Base-by-base conservation (phyloP, 2,888 invertebrate genomes). In the Gibbula magus region DNA sequence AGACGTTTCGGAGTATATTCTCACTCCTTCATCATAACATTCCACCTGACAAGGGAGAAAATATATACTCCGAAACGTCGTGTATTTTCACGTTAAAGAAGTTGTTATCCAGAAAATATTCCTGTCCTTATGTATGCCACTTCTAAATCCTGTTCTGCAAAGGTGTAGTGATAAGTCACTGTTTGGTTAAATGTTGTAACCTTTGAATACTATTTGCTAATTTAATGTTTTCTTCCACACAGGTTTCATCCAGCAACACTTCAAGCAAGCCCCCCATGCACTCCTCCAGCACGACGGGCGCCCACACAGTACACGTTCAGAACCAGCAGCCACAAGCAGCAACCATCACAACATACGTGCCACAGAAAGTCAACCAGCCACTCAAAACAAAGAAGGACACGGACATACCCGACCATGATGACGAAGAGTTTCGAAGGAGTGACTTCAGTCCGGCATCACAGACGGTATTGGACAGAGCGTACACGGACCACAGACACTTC, bases 401-500 rank as follows among this genome's bases (percentile, higher is more conserved):
- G 22, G 79, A 81, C 13, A 81, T 76, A 25, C 75, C 67, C 52
- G 80, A 78, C 0, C 76, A 78, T 2, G 83, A 84, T 13, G 84
- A 84, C 16, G 87, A 88, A 54, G 87, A 87, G 74, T 89, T 90
- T 78, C 87, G 88, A 25, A 85, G 88, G 75, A 82, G 86, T 35
- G 89, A 89, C 56, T 86, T 90, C 66, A 86, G 86, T 74, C 89
- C 90, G 0, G 80, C 81, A 51, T 89, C 90, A 20, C 88, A 88
- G 75, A 78, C 82, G 10, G 85, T 88, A 16, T 85, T 90, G 66
- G 88, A 89, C 52, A 82, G 82, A 53, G 88, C 89, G 8, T 89
- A 88, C 80, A 87, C 85, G n/a, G 85, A 87, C 51, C 84, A 84
- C 53, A 85, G 83, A 54, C 85, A 89, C 75, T 90, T 89, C 81